Evolutionary conservation across 1,140 invertebrate species (phyloP).

Genomic region (Cydia fagiglandana): DNA sequence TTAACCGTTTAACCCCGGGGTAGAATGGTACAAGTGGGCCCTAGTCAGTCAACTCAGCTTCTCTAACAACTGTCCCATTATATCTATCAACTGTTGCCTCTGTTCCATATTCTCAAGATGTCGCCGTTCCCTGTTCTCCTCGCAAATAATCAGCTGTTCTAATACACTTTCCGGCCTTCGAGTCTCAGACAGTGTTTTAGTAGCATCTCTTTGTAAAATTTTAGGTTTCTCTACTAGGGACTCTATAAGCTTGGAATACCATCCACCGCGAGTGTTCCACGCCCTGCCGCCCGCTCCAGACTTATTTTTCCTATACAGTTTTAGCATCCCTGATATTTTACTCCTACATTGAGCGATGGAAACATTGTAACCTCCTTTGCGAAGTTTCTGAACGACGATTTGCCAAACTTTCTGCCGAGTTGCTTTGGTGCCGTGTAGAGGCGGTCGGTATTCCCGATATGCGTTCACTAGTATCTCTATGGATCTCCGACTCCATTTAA

Average conservation of each 20-base stretch:
- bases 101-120: slow-evolving; percentile 9
- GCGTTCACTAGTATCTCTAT: slow-evolving; percentile 1
- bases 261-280: not conserved
- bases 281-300: not conserved
- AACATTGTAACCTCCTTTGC: slow-evolving; percentile 3
- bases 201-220: not conserved
- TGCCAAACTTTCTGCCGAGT: slow-evolving; percentile 12
- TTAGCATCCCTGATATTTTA: slow-evolving; percentile 14
- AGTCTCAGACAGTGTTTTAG: slow-evolving; percentile 3
- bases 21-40: too few species aligned
- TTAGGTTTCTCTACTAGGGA: slow-evolving; percentile 6
- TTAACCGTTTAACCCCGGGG: too few species aligned
- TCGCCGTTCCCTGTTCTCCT: slow-evolving; percentile 14
- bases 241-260: slow-evolving; percentile 22
- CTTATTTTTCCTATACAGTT: slow-evolving; percentile 10
- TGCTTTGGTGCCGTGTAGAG: not conserved
- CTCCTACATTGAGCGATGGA: not conserved
- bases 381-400: slow-evolving; percentile 8
- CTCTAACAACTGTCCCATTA: not conserved
- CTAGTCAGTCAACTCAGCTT: not conserved
- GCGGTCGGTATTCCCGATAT: slow-evolving; percentile 14
- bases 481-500: slow-evolving; percentile 2
- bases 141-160: slow-evolving; percentile 19
- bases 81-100: slow-evolving; percentile 11
- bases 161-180: not conserved